Percentiles rank a stretch among this genome's conserved stretches.
phyloP scores from a whole-genome alignment of 1,140 invertebrate genomes.

The Teleopsis dalmanni region DNA sequence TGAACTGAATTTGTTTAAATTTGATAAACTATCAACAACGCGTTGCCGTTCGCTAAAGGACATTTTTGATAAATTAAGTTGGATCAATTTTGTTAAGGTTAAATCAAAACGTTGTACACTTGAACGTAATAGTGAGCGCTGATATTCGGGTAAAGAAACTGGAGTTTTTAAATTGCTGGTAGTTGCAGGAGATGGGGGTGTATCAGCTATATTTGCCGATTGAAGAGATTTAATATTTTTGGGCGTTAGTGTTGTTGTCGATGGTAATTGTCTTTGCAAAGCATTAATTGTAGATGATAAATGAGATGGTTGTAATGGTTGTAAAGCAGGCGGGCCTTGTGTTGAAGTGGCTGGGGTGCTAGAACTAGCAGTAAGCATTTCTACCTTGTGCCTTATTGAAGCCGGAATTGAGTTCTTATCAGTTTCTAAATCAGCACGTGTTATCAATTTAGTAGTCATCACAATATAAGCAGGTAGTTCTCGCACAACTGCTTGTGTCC shows the following conservation, averaged over 20 bases:
- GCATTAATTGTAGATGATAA: conserved; percentile 8
- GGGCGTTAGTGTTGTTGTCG: conserved; percentile 12
- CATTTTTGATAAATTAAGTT: conserved; percentile 1
- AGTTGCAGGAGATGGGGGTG: neutral
- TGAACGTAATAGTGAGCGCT: conserved; percentile 1
- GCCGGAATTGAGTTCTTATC: conserved; percentile 9
- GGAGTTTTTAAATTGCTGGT: neutral
- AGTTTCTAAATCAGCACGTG: conserved; percentile 12
- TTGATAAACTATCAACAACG: conserved; percentile 8
- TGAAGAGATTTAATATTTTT: conserved; percentile 5
- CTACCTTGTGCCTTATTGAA: conserved; percentile 9
- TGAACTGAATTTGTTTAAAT: neutral
- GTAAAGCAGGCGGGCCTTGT: neutral
- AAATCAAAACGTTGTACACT: conserved; percentile 11
- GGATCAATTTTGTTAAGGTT: conserved; percentile 7
- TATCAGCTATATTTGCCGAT: neutral
- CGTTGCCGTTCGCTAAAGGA: conserved; percentile 7
- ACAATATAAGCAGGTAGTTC: conserved; percentile 14
- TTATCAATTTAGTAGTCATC: conserved; percentile 11
- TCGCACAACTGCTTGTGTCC: conserved; percentile 8
- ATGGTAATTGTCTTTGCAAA: conserved; percentile 12
- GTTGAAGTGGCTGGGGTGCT: neutral
- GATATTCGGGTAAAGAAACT: conserved; percentile 1
- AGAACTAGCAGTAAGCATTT: conserved; percentile 7
- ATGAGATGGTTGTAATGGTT: neutral